Conservation (phyloP, 2,888 invertebrate species). For the Dryadula phaetusa region DNA sequence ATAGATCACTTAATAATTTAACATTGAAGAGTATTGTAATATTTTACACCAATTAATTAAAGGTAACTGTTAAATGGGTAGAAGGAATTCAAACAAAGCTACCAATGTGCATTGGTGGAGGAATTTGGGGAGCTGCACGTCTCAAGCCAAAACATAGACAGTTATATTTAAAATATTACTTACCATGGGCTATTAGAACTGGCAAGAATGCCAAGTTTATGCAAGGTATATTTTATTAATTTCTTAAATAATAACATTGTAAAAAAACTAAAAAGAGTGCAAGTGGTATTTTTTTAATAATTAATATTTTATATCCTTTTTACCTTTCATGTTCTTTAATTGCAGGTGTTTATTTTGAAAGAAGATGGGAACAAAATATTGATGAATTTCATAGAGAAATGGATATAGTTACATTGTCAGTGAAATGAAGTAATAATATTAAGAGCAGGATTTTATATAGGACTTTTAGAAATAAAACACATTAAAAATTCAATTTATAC, state of each 20-base stretch:
- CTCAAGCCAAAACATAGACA: constrained; percentile 93
- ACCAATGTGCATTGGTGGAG: constrained; percentile 98
- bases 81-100: constrained; percentile 97
- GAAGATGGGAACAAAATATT: constrained; percentile 95
- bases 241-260: too few species aligned
- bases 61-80: constrained; percentile 98
- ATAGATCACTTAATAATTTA: background rate
- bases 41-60: constrained; percentile 51
- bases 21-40: background rate
- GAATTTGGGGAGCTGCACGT: constrained; percentile 95
- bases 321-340: constrained; percentile 39
- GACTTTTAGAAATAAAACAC: constrained; percentile 9
- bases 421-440: constrained; percentile 20
- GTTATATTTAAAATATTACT: constrained; percentile 89
- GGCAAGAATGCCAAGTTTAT: constrained; percentile 91
- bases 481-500: constrained; percentile 7
- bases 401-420: constrained; percentile 86
- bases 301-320: too few species aligned
- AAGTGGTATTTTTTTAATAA: too few species aligned
- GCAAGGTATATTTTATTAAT: constrained; percentile 81
- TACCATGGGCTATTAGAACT: constrained; percentile 94
- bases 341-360: constrained; percentile 92
- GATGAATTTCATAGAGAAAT: constrained; percentile 91
- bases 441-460: background rate
- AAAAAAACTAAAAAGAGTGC: too few species aligned